Conservation (phyloP, 2,888 invertebrate species). For the Drosophila melanosoma region DNA sequence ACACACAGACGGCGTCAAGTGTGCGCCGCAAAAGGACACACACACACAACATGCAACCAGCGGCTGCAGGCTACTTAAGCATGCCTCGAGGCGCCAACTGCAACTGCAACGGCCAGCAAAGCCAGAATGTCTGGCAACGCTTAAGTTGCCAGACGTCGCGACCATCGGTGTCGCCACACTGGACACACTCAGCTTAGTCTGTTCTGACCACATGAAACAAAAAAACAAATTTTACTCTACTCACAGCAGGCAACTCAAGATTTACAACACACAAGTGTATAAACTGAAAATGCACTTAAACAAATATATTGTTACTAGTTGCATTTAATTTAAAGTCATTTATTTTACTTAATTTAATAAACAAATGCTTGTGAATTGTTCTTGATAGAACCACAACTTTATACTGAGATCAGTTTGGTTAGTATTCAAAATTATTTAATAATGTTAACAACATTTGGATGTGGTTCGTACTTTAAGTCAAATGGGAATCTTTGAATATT, state of each 20-base stretch:
- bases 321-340: neutral
- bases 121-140: slow-evolving; percentile 81
- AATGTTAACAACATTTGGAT: neutral
- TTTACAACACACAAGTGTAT: slow-evolving; percentile 14
- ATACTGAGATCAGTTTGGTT: neutral
- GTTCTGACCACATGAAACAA: slow-evolving; percentile 21
- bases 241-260: slow-evolving; percentile 18
- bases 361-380: neutral
- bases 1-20: slow-evolving; percentile 71
- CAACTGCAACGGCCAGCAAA: slow-evolving; percentile 39
- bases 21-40: slow-evolving; percentile 50
- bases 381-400: neutral
- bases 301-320: neutral
- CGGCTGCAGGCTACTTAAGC: slow-evolving; percentile 62
- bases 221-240: slow-evolving; percentile 19
- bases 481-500: neutral
- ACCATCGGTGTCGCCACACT: slow-evolving; percentile 65
- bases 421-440: neutral
- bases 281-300: neutral
- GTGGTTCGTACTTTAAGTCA: neutral
- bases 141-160: slow-evolving; percentile 73
- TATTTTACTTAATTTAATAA: neutral
- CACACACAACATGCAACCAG: slow-evolving; percentile 29
- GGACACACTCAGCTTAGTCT: slow-evolving; percentile 5
- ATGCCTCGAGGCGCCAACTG: slow-evolving; percentile 67